Evolutionary conservation across 2,888 invertebrate species (phyloP).

Genomic region (Germaria angustata): DNA sequence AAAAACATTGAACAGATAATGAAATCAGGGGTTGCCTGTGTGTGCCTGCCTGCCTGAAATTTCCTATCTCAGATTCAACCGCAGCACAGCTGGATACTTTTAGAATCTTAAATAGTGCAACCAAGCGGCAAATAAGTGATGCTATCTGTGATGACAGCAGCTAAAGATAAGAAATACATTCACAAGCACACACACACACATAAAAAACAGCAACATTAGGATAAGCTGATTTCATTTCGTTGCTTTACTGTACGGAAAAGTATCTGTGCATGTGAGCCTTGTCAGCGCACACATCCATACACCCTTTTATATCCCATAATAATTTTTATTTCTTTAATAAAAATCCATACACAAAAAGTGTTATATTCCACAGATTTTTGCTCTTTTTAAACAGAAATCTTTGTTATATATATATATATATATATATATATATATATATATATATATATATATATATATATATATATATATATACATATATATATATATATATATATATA

Average conservation of each 20-base stretch:
- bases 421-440: background rate
- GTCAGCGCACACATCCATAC: background rate
- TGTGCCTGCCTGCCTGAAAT: constrained; percentile 9
- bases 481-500: background rate
- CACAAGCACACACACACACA: background rate
- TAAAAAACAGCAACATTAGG: background rate
- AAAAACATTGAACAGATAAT: constrained; percentile 51
- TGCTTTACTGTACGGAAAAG: background rate
- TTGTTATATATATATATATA: background rate
- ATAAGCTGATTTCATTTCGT: background rate
- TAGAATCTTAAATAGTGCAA: constrained; percentile 55
- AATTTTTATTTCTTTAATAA: background rate
- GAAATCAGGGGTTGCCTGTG: constrained; percentile 52
- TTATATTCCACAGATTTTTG: constrained; percentile 7
- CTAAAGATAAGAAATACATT: constrained; percentile 47
- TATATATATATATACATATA: background rate
- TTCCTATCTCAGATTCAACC: constrained; percentile 49
- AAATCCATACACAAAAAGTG: constrained; percentile 3
- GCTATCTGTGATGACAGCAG: constrained; percentile 63
- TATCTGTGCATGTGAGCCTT: background rate
- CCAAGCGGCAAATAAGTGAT: constrained; percentile 64
- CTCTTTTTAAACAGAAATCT: background rate
- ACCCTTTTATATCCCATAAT: no score
- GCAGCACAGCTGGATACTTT: constrained; percentile 63
- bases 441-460: background rate